These are phyloP conservation scores for Halesus radiatus DNA, from an alignment of 1,140 invertebrate species.

Conservation along the genomic window DNA sequence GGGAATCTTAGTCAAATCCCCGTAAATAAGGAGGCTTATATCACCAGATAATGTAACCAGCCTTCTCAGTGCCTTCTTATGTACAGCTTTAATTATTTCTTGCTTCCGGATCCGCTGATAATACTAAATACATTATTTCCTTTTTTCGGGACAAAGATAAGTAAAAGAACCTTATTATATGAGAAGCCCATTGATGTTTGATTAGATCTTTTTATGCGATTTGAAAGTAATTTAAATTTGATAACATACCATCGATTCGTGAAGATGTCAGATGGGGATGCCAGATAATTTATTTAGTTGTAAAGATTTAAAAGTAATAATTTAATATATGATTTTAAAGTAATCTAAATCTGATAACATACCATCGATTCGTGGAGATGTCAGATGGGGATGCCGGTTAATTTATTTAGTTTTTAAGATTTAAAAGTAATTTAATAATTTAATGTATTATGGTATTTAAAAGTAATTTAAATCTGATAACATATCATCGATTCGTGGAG, in stretches of 20 bases:
- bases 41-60: slow-evolving; percentile 15
- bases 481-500: not conserved
- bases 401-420: too few relatives aligned
- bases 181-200: not conserved
- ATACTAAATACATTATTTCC: slow-evolving; percentile 14
- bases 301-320: too few relatives aligned
- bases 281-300: too few relatives aligned
- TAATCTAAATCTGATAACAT: not conserved
- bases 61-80: not conserved
- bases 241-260: not conserved
- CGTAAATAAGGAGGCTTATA: slow-evolving; percentile 54
- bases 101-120: not conserved
- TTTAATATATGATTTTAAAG: too few relatives aligned
- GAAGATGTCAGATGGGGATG: too few relatives aligned
- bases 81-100: slow-evolving; percentile 27
- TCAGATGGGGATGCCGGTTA: too few relatives aligned
- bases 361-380: not conserved
- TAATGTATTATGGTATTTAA: too few relatives aligned
- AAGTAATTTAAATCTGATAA: too few relatives aligned
- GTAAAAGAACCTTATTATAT: too few relatives aligned
- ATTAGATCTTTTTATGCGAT: too few relatives aligned
- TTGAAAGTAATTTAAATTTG: too few relatives aligned
- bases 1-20: slow-evolving; percentile 55
- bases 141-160: not conserved
- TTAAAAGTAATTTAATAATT: too few relatives aligned